Evolutionary conservation across 2,113 vertebrate genomes (phyloP), one percentile per base, ranked within the genome.

Genomic region (Anthoscopus minutus): DNA sequence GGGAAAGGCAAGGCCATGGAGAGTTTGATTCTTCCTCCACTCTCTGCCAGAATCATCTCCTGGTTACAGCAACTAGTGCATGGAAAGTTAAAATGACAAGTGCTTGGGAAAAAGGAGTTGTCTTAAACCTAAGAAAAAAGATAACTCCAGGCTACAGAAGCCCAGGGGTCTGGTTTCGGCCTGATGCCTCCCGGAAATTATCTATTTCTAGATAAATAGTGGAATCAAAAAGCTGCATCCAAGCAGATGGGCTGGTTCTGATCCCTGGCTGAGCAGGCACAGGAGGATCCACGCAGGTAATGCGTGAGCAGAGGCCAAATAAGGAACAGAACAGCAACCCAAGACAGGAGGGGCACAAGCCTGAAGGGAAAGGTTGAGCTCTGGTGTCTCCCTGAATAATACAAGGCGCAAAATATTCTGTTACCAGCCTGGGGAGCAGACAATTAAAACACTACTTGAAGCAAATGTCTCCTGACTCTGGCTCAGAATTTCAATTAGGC

Each of bases 381-480:
- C 93, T 93, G 54, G 76, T 93, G 92, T 94, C 92, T 95, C 87
- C 96, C 93, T 97, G 94, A 96, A 94, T 93, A 96, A 96, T 79
- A 89, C 88, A 87, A 89, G 70, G 50, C 61, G 13, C 86, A 93
- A 97, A 96, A 96, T 95, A 95, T 78, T 92, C 96, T 95, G 92
- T 93, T 96, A 77, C 92, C 88, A 96, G 94, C 94, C 94, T 96
- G 91, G 96, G 95, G 96, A 97, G 86, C 57, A 96, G 94, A 92
- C 96, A 97, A 97, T 97, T 97, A 97, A 97, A 97, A 96, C 93
- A 74, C 94, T 76, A 93, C 96, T 96, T 96, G 96, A 97, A 97
- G 95, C 93, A 97, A 97, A 97, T 96, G 94, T 93, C 95, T 97
- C 92, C 88, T 86, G 93, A 95, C 92, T 95, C 60, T 87, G 92